Conservation (phyloP, 2,113 vertebrate genomes). For the Podarcis raffonei region DNA sequence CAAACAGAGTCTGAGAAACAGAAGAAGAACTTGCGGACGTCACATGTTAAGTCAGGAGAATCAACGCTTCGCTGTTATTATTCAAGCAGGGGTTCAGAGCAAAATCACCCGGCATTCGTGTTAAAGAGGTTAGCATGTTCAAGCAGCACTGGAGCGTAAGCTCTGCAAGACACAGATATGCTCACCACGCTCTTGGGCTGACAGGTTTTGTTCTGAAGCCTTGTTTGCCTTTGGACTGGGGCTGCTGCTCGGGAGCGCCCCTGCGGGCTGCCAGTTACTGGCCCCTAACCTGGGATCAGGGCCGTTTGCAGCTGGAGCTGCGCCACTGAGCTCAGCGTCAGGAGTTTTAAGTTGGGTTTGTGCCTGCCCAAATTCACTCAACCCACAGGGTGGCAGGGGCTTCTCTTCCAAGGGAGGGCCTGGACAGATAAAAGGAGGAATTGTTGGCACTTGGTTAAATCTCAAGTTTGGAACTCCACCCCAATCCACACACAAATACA, state of each 20-base stretch:
- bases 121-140: slow-evolving; percentile 69
- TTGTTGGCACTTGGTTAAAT: slow-evolving; percentile 55
- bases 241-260: slow-evolving; percentile 79
- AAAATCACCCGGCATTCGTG: slow-evolving; percentile 68
- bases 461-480: background rate
- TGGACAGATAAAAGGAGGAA: slow-evolving; percentile 84
- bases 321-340: slow-evolving; percentile 75
- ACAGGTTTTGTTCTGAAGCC: slow-evolving; percentile 78
- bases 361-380: slow-evolving; percentile 83
- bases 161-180: slow-evolving; percentile 57
- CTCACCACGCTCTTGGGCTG: slow-evolving; percentile 90
- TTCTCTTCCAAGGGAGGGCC: slow-evolving; percentile 93
- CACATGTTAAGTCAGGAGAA: slow-evolving; percentile 62
- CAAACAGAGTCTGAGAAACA: slow-evolving; percentile 47
- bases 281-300: slow-evolving; percentile 80
- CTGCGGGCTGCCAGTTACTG: slow-evolving; percentile 78
- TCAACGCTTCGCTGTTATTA: slow-evolving; percentile 57
- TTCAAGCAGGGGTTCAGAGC: slow-evolving; percentile 75
- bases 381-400: slow-evolving; percentile 82
- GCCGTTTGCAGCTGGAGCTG: slow-evolving; percentile 77
- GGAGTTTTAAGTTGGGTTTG: slow-evolving; percentile 83
- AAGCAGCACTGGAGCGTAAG: slow-evolving; percentile 67
- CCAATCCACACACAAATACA: background rate
- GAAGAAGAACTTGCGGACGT: slow-evolving; percentile 69
- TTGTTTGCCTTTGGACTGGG: slow-evolving; percentile 76